These are phyloP conservation scores for Entomyzon cyanotis DNA, from an alignment of 2,113 vertebrate genomes.

Conservation along the genomic window DNA sequence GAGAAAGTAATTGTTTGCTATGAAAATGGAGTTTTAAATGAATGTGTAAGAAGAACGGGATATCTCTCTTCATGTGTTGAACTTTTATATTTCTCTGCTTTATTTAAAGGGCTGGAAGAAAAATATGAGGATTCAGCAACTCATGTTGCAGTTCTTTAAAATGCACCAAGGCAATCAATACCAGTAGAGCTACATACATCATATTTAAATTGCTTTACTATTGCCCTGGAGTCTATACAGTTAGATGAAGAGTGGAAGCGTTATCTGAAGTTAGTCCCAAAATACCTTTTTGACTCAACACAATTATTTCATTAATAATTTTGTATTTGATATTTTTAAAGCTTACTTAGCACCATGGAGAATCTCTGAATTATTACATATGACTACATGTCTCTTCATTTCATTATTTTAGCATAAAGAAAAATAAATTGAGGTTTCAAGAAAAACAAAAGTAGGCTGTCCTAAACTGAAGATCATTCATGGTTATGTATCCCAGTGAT, in stretches of 20 bases:
- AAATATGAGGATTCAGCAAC: not conserved
- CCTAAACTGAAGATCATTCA: not conserved
- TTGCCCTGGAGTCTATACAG: rapidly evolving
- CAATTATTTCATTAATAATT: not conserved
- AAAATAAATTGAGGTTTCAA: conserved; percentile 14
- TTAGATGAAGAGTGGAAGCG: not conserved
- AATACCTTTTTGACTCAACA: not conserved
- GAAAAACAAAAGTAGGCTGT: not conserved
- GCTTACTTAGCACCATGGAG: not conserved
- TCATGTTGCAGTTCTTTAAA: not conserved
- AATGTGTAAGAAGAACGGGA: not conserved
- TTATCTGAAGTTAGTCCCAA: not conserved
- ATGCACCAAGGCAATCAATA: not conserved
- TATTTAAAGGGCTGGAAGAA: not conserved
- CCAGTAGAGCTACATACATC: not conserved
- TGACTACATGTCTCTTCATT: not conserved
- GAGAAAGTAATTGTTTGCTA: not conserved
- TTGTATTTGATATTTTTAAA: not conserved
- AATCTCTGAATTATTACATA: not conserved
- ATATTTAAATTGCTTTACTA: not conserved
- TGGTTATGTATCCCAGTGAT: not conserved
- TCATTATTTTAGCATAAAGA: not conserved
- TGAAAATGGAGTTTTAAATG: not conserved
- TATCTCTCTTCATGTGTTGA: not conserved
- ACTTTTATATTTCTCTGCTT: not conserved